Conservation (phyloP, 2,797 vertebrate species). For the Cyprinella venusta region DNA sequence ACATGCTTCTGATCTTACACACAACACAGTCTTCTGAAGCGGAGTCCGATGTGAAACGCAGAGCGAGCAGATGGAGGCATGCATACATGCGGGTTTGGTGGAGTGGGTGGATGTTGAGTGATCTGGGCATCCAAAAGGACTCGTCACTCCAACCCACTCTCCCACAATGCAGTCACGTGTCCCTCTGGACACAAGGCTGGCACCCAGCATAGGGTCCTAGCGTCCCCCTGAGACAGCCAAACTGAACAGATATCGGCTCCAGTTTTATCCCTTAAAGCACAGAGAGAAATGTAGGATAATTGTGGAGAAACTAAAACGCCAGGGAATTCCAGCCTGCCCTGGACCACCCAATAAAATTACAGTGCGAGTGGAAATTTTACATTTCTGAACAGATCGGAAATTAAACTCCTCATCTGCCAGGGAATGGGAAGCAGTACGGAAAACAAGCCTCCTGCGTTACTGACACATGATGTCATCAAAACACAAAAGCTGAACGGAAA, state of each 20-base stretch:
- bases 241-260: background rate
- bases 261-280: background rate
- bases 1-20: background rate
- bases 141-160: constrained; percentile 50
- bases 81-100: constrained; percentile 32
- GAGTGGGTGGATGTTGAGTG: constrained; percentile 55
- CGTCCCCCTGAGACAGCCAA: constrained; percentile 10
- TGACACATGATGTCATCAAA: constrained; percentile 3
- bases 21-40: background rate
- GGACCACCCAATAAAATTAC: constrained; percentile 20
- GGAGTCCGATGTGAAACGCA: background rate
- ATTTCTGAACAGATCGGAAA: constrained; percentile 1
- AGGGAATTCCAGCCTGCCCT: background rate
- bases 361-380: background rate
- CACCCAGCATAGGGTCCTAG: background rate
- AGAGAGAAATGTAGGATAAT: constrained; percentile 16
- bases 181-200: constrained; percentile 25
- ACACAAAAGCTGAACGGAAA: constrained; percentile 7
- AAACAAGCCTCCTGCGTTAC: background rate
- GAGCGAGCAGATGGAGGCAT: constrained; percentile 49
- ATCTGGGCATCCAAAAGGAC: constrained; percentile 36
- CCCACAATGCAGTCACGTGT: constrained; percentile 48
- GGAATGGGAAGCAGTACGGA: background rate
- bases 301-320: constrained; percentile 9
- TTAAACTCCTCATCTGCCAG: background rate